Conservation (phyloP, 1,140 invertebrate genomes). For the Rhyzopertha dominica region DNA sequence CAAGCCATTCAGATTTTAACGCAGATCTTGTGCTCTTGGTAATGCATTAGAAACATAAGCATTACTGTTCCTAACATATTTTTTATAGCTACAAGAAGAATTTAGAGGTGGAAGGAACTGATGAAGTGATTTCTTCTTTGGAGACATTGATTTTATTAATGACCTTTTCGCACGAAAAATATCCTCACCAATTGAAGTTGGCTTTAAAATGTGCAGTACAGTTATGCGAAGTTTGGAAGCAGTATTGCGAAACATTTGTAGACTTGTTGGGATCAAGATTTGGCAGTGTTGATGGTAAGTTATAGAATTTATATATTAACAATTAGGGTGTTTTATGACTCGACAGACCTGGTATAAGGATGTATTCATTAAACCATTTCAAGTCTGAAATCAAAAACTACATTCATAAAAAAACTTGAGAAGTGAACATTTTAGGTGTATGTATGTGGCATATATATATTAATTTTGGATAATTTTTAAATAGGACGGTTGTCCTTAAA, state of each 20-base stretch:
- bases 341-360: too few species aligned
- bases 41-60: conserved; percentile 15
- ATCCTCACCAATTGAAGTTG: conserved; percentile 56
- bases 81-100: conserved; percentile 60
- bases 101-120: conserved; percentile 55
- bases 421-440: too few species aligned
- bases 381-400: too few species aligned
- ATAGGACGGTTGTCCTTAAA: too few species aligned
- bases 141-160: conserved; percentile 68
- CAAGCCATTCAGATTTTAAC: conserved; percentile 65
- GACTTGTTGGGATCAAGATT: conserved; percentile 56
- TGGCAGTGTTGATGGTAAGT: conserved; percentile 43
- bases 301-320: too few species aligned
- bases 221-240: conserved; percentile 57
- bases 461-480: too few species aligned
- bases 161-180: conserved; percentile 45
- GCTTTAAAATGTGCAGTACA: conserved; percentile 66
- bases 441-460: too few species aligned
- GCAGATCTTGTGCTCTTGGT: conserved; percentile 64
- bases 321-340: too few species aligned
- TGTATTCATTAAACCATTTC: too few species aligned
- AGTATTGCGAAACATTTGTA: conserved; percentile 58
- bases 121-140: conserved; percentile 59
- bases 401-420: too few species aligned
- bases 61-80: conserved; percentile 5